Base-by-base conservation (phyloP, 2,113 vertebrate genomes). In the Oreotrochilus melanogaster region DNA sequence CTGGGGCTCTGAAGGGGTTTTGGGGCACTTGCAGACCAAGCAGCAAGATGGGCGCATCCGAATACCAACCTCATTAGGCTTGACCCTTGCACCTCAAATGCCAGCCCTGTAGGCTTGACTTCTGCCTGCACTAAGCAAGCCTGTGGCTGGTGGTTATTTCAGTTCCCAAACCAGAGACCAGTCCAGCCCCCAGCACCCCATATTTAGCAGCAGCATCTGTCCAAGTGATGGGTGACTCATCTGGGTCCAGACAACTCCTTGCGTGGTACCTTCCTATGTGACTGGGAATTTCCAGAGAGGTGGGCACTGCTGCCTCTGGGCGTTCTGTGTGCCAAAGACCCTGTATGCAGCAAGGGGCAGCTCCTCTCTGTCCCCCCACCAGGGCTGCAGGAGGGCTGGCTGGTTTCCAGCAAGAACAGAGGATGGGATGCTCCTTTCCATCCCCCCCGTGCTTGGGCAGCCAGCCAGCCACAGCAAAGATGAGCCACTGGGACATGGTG, bases 311-410 rank as follows among this genome's bases (percentile, higher is more conserved):
- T 66, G 24, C 18, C 14, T 65, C n/a, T 5, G 24, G 25, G 57
- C 19, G 11, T 73, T 60, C 42, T 57, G 47, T 0, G 0, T n/a
- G 15, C 35, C 2, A 1, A 66, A 78, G 39, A 10, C 19, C 30
- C 42, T 0, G 0, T 30, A 53, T 0, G 2, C 39, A 85, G 47
- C 1, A 1, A 6, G 16, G 17, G 14, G 33, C 33, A 83, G 64
- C 42, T 86, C 45, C 67, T 70, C 83, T 65, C 54, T 33, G 48
- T 18, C 18, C 14, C 42, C 25, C 42, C 1, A 1, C 3, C 23
- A 48, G 39, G 61, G 27, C 57, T 4, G 11, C 4, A 11, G 33
- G 25, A 76, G 30, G 24, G 21, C 47, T 80, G 72, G 35, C 33
- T 56, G 58, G 8, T 73, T 16, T 45, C 39, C 42, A 80, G 31